These are phyloP conservation scores for Tetragonisca angustula DNA, from an alignment of 2,888 invertebrate genomes.

Conservation along the genomic window DNA sequence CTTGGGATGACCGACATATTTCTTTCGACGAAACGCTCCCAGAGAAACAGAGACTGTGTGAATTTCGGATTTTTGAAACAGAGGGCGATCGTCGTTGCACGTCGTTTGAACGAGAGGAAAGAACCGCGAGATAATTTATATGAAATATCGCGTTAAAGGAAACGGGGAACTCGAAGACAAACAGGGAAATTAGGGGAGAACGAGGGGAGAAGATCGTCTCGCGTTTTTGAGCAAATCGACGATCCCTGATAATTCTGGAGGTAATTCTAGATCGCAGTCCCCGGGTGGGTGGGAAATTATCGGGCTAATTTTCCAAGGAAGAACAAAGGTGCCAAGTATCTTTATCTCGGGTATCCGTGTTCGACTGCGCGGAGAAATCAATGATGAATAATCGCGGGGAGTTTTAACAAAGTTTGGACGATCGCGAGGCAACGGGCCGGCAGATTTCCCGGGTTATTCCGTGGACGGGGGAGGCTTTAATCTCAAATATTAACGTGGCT, in stretches of 20 bases:
- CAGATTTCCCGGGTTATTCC: not conserved
- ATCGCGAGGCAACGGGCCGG: conserved; percentile 25
- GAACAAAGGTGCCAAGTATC: not conserved
- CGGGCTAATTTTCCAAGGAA: not conserved
- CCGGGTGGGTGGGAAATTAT: not conserved
- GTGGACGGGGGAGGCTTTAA: conserved; percentile 30
- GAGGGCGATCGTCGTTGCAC: not conserved
- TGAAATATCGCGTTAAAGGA: not conserved
- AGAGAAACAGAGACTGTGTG: not conserved
- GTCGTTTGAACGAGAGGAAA: not conserved
- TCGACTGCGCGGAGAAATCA: not conserved
- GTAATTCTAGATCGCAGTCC: conserved; percentile 5
- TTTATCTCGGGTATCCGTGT: not conserved
- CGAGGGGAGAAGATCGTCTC: not conserved
- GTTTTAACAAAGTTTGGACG: conserved; percentile 27
- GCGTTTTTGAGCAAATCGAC: conserved; percentile 1
- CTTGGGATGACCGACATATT: not conserved
- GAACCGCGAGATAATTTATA: not conserved
- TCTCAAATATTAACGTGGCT: conserved; percentile 56
- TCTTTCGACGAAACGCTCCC: too few relatives aligned
- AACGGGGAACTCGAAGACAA: not conserved
- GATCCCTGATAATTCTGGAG: not conserved
- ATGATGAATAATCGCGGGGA: conserved; percentile 3
- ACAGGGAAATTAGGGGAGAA: not conserved
- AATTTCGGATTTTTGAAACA: not conserved